Evolutionary conservation across 2,888 invertebrate species (phyloP).

Genomic region (Cantharis lateralis): DNA sequence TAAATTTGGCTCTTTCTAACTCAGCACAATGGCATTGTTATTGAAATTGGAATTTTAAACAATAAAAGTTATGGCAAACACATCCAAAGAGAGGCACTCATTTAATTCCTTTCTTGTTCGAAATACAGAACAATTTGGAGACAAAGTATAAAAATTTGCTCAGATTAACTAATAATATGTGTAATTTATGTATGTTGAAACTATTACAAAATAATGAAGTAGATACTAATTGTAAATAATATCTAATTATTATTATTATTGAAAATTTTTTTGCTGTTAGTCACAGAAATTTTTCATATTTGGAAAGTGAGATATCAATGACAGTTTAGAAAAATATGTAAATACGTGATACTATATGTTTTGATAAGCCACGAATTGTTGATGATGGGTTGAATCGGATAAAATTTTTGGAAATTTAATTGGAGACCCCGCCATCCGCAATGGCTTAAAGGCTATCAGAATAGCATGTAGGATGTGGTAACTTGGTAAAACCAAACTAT

Average conservation of each 20-base stretch:
- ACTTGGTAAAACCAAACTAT: background rate
- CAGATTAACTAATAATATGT: too few relatives aligned
- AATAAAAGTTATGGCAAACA: background rate
- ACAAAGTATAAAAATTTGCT: background rate
- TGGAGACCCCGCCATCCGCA: background rate
- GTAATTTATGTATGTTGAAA: too few relatives aligned
- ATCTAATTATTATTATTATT: background rate
- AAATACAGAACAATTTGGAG: background rate
- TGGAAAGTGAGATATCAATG: background rate
- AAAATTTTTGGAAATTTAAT: background rate
- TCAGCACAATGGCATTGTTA: background rate
- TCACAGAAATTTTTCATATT: background rate
- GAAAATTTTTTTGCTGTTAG: background rate
- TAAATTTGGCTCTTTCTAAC: background rate
- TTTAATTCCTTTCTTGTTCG: background rate
- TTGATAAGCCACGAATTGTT: background rate
- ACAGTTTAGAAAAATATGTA: background rate
- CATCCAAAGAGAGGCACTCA: background rate
- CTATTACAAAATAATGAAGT: too few relatives aligned
- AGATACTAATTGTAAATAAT: too few relatives aligned
- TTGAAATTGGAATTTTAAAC: background rate
- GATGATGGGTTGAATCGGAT: background rate
- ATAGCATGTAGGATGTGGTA: background rate
- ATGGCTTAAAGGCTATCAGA: background rate
- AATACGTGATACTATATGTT: background rate